These are phyloP conservation scores for Clupea harengus DNA, from an alignment of 2,113 vertebrate genomes.

Conservation along the genomic window DNA sequence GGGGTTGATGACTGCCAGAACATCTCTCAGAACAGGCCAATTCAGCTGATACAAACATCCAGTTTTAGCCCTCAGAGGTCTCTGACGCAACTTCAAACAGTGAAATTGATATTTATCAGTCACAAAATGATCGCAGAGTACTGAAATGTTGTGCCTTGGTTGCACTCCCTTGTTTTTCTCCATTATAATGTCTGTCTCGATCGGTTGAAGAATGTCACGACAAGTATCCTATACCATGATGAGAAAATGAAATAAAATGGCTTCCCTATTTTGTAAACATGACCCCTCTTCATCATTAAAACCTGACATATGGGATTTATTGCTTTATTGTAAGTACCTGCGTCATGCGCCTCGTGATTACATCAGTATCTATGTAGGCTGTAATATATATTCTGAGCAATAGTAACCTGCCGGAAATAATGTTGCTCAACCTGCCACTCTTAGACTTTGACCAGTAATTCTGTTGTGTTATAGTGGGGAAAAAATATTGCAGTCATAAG, in stretches of 20 bases:
- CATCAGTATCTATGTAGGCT: not conserved
- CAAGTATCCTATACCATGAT: slow-evolving; percentile 60
- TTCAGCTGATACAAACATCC: not conserved
- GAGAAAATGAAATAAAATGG: slow-evolving; percentile 68
- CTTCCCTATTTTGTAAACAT: slow-evolving; percentile 66
- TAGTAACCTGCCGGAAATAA: not conserved
- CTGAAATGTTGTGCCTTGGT: slow-evolving; percentile 64
- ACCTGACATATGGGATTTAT: not conserved
- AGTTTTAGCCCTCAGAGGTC: not conserved
- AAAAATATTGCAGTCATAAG: not conserved
- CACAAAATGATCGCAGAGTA: not conserved
- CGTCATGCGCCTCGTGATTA: not conserved
- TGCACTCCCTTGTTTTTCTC: slow-evolving; percentile 50
- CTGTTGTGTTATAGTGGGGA: not conserved
- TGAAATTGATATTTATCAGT: not conserved
- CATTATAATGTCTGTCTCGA: slow-evolving; percentile 54
- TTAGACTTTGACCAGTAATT: slow-evolving; percentile 29
- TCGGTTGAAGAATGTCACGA: slow-evolving; percentile 63
- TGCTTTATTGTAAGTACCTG: not conserved
- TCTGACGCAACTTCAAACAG: not conserved
- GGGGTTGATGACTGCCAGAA: not conserved
- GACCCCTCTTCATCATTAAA: not conserved
- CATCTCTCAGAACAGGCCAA: not conserved
- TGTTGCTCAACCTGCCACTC: not conserved
- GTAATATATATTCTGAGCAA: not conserved